These are phyloP conservation scores for Brachynemurus nebulosus DNA, from an alignment of 2,888 invertebrate genomes.

Conservation along the genomic window DNA sequence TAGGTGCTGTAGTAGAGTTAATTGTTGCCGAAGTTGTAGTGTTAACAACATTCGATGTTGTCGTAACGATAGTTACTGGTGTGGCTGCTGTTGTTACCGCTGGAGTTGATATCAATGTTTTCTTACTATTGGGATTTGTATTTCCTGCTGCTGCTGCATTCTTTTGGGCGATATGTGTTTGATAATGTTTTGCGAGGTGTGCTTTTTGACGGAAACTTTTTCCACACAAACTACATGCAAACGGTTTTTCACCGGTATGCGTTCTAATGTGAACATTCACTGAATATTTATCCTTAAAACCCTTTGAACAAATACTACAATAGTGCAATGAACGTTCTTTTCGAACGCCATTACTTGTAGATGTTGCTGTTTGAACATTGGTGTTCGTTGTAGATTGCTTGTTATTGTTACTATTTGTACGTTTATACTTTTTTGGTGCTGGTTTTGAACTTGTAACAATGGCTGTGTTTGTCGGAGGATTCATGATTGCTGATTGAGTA, in stretches of 20 bases:
- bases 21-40: not conserved
- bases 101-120: not conserved
- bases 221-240: constrained; percentile 85
- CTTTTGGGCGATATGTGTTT: constrained; percentile 82
- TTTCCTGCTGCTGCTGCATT: constrained; percentile 51
- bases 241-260: constrained; percentile 96
- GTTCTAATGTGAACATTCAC: constrained; percentile 96
- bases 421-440: constrained; percentile 55
- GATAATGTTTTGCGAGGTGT: constrained; percentile 83
- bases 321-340: constrained; percentile 83
- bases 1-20: too few species aligned
- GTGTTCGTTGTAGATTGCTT: constrained; percentile 7
- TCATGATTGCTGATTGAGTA: constrained; percentile 35
- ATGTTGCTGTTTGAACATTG: constrained; percentile 34
- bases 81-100: constrained; percentile 1
- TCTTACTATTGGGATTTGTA: constrained; percentile 28
- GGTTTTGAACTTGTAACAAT: constrained; percentile 48
- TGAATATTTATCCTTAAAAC: constrained; percentile 92
- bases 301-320: constrained; percentile 85
- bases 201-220: constrained; percentile 88
- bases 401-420: constrained; percentile 32
- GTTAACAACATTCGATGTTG: not conserved
- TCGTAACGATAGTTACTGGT: not conserved
- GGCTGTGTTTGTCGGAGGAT: constrained; percentile 44
- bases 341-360: constrained; percentile 56